Evolutionary conservation across 2,888 invertebrate genomes (phyloP), one percentile per base, ranked within the genome.

Genomic region (Cephus pulcher): DNA sequence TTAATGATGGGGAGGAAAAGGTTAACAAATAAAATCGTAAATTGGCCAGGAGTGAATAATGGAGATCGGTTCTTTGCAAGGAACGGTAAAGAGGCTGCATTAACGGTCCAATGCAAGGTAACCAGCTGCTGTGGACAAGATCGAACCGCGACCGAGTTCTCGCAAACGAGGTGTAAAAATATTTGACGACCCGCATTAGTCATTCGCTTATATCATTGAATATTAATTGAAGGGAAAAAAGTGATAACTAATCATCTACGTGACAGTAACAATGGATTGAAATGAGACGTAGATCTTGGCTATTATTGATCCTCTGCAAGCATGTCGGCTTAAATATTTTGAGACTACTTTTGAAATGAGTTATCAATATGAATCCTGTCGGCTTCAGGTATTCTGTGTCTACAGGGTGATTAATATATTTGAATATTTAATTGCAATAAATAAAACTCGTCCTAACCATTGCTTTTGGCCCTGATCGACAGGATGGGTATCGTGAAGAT

Each of bases 1-100:
- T 23, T 56, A 56, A 56, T 56, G 56, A 56, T 2, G 23, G 56
- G 23, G 56, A 23, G 56, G 33, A 74, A 75, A 71, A 23, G 74
- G 78, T 75, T 56, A 78, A 77, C 69, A n/a, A 69, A 73, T 35
- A 76, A 74, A n/a, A 75, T 37, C 76, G 81, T 82, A 84, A 84
- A 84, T 82, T 81, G 80, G 78, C 40, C 34, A 37, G n/a, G 40
- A 32, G 74, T 83, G 80, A 83, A 76, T 81, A 85, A 85, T 83
- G 82, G 78, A 74, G 75, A 78, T 79, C 82, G 79, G 77, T 79
- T 77, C 79, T 79, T 37, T 76, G 75, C 70, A 76, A 69, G 71
- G 73, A 79, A 69, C 75, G 78, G 75, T 79, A 83, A 85, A 82
- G 84, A 86, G 84, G 82, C 83, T 82, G 83, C 80, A 73, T 84